These are phyloP conservation scores for Tetragnatha montana DNA, from an alignment of 2,888 invertebrate species.

Conservation along the genomic window DNA sequence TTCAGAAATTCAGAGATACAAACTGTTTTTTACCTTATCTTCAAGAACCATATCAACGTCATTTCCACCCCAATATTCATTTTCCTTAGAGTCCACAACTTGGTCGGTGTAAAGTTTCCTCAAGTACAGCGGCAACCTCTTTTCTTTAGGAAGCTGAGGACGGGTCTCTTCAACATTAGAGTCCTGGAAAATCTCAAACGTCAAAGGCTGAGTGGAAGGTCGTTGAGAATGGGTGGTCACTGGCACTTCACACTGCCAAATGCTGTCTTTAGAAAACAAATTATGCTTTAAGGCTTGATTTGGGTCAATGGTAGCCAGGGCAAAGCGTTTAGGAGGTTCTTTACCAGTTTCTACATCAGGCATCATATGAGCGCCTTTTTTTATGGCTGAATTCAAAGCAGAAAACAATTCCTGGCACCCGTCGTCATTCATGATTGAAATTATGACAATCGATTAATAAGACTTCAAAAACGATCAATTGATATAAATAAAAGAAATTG, in stretches of 20 bases:
- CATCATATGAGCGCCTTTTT: too few relatives aligned
- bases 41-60: neutral
- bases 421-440: too few relatives aligned
- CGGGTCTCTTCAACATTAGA: neutral
- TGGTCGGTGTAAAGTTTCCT: neutral
- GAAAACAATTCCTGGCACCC: too few relatives aligned
- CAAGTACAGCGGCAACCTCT: neutral
- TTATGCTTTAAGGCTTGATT: neutral
- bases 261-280: neutral
- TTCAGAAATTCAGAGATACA: too few relatives aligned
- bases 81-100: neutral
- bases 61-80: neutral
- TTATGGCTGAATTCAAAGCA: too few relatives aligned
- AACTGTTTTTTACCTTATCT: too few relatives aligned
- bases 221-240: neutral
- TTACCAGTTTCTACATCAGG: too few relatives aligned
- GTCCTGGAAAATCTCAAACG: neutral
- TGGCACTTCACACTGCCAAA: neutral
- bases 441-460: too few relatives aligned
- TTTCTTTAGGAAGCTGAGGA: neutral
- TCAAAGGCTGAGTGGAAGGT: neutral
- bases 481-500: too few relatives aligned
- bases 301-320: too few relatives aligned
- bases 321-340: too few relatives aligned
- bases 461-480: too few relatives aligned